Evolutionary conservation across 2,113 vertebrate species (phyloP).

Genomic region (Notiomystis cincta): DNA sequence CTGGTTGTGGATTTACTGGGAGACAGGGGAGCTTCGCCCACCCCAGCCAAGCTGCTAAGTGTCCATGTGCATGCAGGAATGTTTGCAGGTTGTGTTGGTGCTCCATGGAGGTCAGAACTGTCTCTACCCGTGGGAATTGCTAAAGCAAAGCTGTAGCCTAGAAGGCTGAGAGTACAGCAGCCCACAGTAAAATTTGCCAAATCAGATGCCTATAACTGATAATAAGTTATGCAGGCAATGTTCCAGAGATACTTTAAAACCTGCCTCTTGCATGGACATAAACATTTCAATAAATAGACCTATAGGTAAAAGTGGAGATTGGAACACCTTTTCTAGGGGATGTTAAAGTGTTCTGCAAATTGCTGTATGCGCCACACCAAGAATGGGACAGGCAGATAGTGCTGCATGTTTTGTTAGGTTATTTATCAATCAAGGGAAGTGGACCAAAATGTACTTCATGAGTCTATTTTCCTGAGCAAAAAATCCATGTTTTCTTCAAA

Average conservation of each 20-base stretch:
- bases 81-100: neutral
- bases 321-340: neutral
- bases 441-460: neutral
- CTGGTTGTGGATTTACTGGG: neutral
- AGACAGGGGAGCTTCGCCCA: neutral
- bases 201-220: neutral
- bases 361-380: neutral
- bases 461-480: neutral
- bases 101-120: neutral
- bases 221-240: neutral
- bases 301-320: neutral
- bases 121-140: fast-evolving
- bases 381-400: neutral
- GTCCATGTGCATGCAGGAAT: neutral
- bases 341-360: neutral
- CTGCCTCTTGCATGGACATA: neutral
- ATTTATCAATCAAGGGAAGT: neutral
- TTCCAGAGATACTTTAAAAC: neutral
- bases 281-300: neutral
- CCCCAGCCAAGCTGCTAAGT: neutral
- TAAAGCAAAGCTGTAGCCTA: neutral
- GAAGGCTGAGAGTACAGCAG: neutral
- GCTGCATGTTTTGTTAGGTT: neutral
- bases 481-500: slow-evolving; percentile 16
- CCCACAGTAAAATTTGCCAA: neutral